phyloP scores from a whole-genome alignment of 2,797 vertebrate genomes.

The Sebastes iracundus region DNA sequence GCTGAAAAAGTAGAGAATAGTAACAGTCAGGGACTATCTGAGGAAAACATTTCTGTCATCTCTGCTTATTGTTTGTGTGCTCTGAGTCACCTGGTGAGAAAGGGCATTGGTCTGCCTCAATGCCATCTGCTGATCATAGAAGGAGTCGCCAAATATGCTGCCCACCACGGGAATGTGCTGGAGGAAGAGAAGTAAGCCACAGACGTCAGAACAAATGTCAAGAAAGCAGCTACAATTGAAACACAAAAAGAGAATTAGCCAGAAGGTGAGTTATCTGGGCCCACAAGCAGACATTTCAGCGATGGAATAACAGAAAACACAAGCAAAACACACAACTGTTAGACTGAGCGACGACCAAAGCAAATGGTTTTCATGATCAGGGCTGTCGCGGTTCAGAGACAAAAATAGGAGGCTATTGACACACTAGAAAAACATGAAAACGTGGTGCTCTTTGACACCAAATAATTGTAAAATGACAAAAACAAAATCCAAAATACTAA shows the following conservation, averaged over 20 bases:
- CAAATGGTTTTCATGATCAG: slow-evolving; percentile 45
- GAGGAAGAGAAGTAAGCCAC: slow-evolving; percentile 47
- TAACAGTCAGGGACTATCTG: background rate
- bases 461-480: background rate
- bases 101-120: slow-evolving; percentile 96
- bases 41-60: background rate
- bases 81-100: slow-evolving; percentile 93
- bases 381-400: slow-evolving; percentile 26
- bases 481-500: background rate
- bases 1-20: slow-evolving; percentile 69
- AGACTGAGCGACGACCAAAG: slow-evolving; percentile 53
- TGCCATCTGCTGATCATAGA: slow-evolving; percentile 97
- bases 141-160: slow-evolving; percentile 96
- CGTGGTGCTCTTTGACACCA: background rate
- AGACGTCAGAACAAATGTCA: background rate
- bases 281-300: slow-evolving; percentile 50
- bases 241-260: background rate
- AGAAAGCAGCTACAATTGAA: background rate
- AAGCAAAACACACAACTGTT: slow-evolving; percentile 53
- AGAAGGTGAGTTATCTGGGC: background rate
- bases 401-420: background rate
- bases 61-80: background rate
- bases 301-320: slow-evolving; percentile 44
- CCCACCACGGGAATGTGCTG: slow-evolving; percentile 95
- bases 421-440: background rate